phyloP scores from a whole-genome alignment of 2,113 vertebrate species.

The Mionectes macconnelli region DNA sequence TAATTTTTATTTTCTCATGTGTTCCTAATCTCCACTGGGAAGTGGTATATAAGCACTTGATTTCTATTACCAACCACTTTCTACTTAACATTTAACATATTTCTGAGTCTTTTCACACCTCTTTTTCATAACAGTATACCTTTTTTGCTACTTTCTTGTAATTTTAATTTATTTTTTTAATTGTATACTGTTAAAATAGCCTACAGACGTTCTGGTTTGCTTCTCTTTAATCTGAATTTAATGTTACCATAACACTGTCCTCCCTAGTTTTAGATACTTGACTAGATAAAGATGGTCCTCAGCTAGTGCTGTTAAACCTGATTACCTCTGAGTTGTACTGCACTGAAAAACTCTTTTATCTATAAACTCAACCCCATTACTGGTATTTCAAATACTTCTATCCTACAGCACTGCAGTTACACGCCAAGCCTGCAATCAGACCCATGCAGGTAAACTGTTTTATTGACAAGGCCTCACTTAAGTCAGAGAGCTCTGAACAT shows the following conservation, averaged over 20 bases:
- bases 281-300: background rate
- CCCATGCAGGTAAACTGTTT: background rate
- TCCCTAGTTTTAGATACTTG: background rate
- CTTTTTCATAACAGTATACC: background rate
- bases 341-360: background rate
- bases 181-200: background rate
- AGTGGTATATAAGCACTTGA: background rate
- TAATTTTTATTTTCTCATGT: background rate
- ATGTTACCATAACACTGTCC: background rate
- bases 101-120: background rate
- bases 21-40: background rate
- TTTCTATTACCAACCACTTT: background rate
- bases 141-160: background rate
- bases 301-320: background rate
- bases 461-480: background rate
- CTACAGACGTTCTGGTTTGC: background rate
- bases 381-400: background rate
- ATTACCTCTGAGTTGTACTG: background rate
- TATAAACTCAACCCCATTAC: background rate
- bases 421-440: background rate
- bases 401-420: background rate
- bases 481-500: background rate
- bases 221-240: background rate
- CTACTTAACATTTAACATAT: background rate
- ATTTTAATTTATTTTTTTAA: background rate